Evolutionary conservation across 2,113 vertebrate species (phyloP).

Genomic region (Thymallus thymallus): DNA sequence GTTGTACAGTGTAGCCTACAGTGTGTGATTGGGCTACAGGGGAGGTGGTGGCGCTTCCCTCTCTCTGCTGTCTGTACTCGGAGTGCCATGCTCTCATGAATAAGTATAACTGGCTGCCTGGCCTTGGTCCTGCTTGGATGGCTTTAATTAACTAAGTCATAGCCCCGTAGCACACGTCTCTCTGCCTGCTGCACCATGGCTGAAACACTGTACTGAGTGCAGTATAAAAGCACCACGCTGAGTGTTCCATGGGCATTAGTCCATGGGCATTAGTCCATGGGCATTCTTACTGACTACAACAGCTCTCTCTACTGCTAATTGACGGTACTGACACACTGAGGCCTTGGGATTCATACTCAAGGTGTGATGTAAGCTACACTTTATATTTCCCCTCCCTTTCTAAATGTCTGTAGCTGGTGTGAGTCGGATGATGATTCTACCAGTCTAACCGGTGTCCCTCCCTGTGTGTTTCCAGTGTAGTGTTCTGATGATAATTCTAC

Average conservation of each 20-base stretch:
- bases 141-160: conserved; percentile 15
- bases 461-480: too few species aligned
- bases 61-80: conserved; percentile 4
- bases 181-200: conserved; percentile 2
- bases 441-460: too few species aligned
- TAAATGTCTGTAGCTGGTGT: too few species aligned
- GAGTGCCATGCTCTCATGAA: conserved; percentile 4
- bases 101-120: conserved; percentile 15
- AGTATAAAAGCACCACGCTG: not conserved
- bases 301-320: conserved; percentile 37
- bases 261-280: not conserved
- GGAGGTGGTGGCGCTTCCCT: not conserved
- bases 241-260: not conserved
- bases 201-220: too few species aligned
- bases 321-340: not conserved
- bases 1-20: too few species aligned
- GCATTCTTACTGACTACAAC: not conserved
- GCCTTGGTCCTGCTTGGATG: conserved; percentile 14
- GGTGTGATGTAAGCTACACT: too few species aligned
- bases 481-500: too few species aligned
- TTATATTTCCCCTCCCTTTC: too few species aligned
- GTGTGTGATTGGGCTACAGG: not conserved
- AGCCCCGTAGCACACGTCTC: too few species aligned
- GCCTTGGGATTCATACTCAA: not conserved
- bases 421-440: too few species aligned